Evolutionary conservation across 2,888 invertebrate species (phyloP), one percentile per base, ranked within the genome.

Genomic region (Ormyrus thymus): DNA sequence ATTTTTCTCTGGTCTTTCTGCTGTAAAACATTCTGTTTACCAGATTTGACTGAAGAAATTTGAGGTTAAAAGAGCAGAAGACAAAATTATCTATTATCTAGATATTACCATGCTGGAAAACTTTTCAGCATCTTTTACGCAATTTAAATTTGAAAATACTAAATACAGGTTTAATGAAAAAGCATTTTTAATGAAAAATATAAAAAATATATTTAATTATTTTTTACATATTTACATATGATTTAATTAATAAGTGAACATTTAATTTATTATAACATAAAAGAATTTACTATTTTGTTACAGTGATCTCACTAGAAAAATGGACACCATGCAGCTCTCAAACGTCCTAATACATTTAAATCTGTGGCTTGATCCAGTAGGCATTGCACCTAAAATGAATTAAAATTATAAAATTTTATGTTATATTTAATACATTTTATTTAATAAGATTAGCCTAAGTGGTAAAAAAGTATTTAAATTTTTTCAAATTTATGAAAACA

Each of bases 281-380:
- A 29, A 29, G 29, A 29, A 29, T 29, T 29, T 29, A 4, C 29
- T 29, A 29, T 29, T 29, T 29, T 29, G 29, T 29, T 1, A 4
- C 29, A 29, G 29, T 29, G 29, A 29, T 29, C 29, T 29, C 29
- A 29, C 29, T 29, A 81, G 48, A 76, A 43, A 73, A 78, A 95
- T 0, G 95, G 91, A 80, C 90, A 90, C 93, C 94, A 95, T 8
- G 95, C 94, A 1, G 73, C 79, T 82, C 88, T 95, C 70, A 93
- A 91, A 76, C 93, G 91, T 0, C 93, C 94, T 46, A 95, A 89
- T 69, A 95, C 90, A 87, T 93, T 93, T 29, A 92, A 91, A 90
- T 95, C 95, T 0, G 93, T 94, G 1, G 95, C 94, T 84, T 94
- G 93, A 86, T 94, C 93, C 69, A 95, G 90, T 13, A 95, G 90